Evolutionary conservation across 2,113 vertebrate genomes (phyloP).

Genomic region (Eurystomus gularis): DNA sequence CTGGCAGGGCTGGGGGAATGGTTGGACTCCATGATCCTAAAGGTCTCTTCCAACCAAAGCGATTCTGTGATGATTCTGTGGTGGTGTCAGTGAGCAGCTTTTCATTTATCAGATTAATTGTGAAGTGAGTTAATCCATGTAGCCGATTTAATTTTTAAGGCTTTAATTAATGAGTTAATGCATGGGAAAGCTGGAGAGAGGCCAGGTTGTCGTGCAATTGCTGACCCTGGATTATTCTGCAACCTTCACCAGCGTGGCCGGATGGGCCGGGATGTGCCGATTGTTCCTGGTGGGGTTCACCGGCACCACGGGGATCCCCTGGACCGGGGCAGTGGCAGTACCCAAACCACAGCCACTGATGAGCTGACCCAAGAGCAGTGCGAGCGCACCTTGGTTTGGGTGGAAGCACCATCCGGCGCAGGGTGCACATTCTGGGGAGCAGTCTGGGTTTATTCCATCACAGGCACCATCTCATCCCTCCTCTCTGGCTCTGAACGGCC

Average conservation of each 20-base stretch:
- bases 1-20: neutral
- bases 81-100: neutral
- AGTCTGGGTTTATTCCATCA: fast-evolving
- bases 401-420: neutral
- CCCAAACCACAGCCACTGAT: neutral
- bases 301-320: fast-evolving
- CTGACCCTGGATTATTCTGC: neutral
- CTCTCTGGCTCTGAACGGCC: neutral
- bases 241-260: fast-evolving
- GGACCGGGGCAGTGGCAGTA: fast-evolving
- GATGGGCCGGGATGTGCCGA: neutral
- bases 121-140: neutral
- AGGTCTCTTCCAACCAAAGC: neutral
- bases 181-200: neutral
- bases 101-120: neutral
- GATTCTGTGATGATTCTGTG: neutral
- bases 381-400: neutral
- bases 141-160: neutral
- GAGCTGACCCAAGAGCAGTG: neutral
- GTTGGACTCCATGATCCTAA: neutral
- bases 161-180: constrained; percentile 17
- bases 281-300: fast-evolving
- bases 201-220: fast-evolving
- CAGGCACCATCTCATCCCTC: neutral
- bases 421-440: fast-evolving